Evolutionary conservation across 1,140 invertebrate species (phyloP).

Genomic region (Drosophila athabasca): DNA sequence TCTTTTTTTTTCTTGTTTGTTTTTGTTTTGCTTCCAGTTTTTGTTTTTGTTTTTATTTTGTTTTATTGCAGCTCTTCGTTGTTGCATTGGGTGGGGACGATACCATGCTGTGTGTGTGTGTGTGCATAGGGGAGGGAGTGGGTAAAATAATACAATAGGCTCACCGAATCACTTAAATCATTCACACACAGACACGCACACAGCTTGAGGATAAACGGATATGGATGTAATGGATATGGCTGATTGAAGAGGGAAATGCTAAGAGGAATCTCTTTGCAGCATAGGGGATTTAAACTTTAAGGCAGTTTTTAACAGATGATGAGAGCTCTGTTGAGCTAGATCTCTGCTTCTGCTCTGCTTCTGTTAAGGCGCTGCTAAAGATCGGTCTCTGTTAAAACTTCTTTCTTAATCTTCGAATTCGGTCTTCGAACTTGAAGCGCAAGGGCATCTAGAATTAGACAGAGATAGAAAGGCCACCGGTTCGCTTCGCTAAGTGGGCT

Average conservation of each 20-base stretch:
- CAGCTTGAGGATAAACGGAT: constrained; percentile 31
- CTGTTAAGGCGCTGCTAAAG: no score
- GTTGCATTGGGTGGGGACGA: constrained; percentile 4
- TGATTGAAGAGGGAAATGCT: constrained; percentile 47
- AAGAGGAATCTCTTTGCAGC: no score
- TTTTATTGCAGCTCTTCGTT: constrained; percentile 46
- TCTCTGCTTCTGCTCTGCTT: no score
- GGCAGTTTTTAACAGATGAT: no score
- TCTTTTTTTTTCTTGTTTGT: constrained; percentile 28
- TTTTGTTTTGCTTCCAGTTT: constrained; percentile 33
- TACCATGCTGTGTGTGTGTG: not conserved
- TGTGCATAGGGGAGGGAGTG: not conserved
- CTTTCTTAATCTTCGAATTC: no score
- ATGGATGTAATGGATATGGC: constrained; percentile 40
- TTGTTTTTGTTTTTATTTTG: constrained; percentile 51
- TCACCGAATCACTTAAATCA: constrained; percentile 40
- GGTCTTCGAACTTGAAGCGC: no score
- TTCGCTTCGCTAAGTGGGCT: no score
- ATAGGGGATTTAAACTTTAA: no score
- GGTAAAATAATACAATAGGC: constrained; percentile 45
- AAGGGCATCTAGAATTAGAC: no score
- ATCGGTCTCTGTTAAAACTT: no score
- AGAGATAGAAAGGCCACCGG: no score
- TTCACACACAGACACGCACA: constrained; percentile 15
- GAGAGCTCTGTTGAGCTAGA: no score